Evolutionary conservation across 2,113 vertebrate genomes (phyloP), one percentile per base, ranked within the genome.

Genomic region (Hemibagrus wyckioides): DNA sequence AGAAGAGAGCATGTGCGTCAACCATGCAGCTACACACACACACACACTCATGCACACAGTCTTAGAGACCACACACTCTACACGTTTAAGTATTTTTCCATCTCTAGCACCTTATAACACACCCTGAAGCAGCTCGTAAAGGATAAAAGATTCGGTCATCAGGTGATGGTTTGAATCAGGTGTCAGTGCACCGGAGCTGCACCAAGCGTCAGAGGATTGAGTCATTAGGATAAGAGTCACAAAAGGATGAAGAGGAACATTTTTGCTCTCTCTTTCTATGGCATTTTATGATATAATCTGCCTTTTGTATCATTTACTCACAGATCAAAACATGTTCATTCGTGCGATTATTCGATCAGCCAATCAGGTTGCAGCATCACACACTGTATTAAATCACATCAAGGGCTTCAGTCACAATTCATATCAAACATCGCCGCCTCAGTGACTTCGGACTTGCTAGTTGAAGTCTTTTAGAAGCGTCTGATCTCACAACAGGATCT

Each of bases 1-100:
- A 79, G 87, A 75, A 61, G 73, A 19, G 86, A 86, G 73, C 39
- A 10, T 71, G 67, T 7, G 33, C 33, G 33, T 21, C 67, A 14
- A 71, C 1, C 36, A 6, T 71, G 33, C 33, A 39, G 33, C 17
- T 30, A 28, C 30, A 10, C 71, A 30, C 75, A 79, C 48, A 19
- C 71, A 75, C 75, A 28, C 28, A 17, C 21, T 2, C n/a, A 25
- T 25, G 19, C 11, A 7, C 11, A 50, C 25, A 25, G 71, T 44
- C 36, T 48, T 44, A 75, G 13, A 50, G 44, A 77, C 75, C 44
- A 50, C 75, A 76, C 44, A 8, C 44, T 77, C 44, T 50, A 14
- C 75, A 77, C 4, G 71, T 17, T 77, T 28, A 17, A 48, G 75
- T 77, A 44, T 50, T n/a, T 77, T 77, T 77, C 25, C 75, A 50